Evolutionary conservation across 2,113 vertebrate species (phyloP), one percentile per base, ranked within the genome.

Genomic region (Melanerpes aurifrons): DNA sequence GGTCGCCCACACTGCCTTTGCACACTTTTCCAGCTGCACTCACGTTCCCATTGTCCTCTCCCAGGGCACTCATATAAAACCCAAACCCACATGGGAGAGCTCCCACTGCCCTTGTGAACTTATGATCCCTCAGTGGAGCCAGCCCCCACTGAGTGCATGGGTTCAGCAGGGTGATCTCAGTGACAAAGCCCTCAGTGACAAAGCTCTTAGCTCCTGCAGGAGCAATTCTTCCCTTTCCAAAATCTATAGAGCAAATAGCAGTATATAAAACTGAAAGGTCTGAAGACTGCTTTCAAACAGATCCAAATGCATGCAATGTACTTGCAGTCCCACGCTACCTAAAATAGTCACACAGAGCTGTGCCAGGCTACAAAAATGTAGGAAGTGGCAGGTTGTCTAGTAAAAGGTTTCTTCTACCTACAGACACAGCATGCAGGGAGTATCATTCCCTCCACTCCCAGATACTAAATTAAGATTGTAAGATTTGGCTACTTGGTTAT

Each of bases 61-160:
- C 48, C 9, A 2, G 6, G 56, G 66, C 21, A 77, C 10, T 16
- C 11, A 61, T 4, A 53, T 7, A 59, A 92, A 59, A 6, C 12
- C 22, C 31, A 61, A 43, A 21, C 11, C 32, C 1, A 0, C 29
- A 22, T 22, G 24, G 43, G 15, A 84, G 8, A 54, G 16, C 7
- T 24, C 25, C 26, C 5, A 6, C 10, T 10, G 2, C 37, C 4
- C 61, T 64, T 1, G 0, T 28, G 16, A 31, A 48, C 16, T 53
- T 4, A 2, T 6, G 4, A 12, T 50, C 15, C 54, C 0, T 0
- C 16, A 82, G 70, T 70, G 78, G 5, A 57, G 18, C 15, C 50
- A 77, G 62, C 10, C 28, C 19, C n/a, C 1, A 3, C 26, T 0
- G 0, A 69, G 19, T 68, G 15, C 26, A 43, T 0, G 2, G 66